Evolutionary conservation across 2,113 vertebrate genomes (phyloP).

Genomic region (Alligator mississippiensis): DNA sequence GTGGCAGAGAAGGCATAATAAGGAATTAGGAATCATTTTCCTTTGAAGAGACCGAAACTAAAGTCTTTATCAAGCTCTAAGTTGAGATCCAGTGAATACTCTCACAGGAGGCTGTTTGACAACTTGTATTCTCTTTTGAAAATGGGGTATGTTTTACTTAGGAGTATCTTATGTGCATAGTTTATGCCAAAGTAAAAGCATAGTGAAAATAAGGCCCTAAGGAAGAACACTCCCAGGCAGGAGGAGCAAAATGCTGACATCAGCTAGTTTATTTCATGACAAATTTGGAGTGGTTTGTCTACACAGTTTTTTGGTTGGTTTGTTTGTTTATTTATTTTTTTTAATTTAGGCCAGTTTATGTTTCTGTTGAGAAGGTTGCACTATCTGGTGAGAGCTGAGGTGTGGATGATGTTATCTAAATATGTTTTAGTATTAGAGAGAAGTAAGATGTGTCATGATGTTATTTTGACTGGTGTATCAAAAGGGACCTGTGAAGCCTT

Average conservation of each 20-base stretch:
- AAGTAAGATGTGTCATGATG: no score
- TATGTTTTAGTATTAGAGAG: no score
- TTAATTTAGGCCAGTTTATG: background rate
- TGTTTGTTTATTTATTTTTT: background rate
- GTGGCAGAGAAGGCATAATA: background rate
- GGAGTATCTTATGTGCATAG: background rate
- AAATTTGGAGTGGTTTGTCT: background rate
- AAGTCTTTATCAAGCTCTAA: background rate
- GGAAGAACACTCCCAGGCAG: background rate
- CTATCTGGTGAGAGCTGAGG: no score
- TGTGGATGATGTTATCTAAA: no score
- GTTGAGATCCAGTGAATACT: background rate
- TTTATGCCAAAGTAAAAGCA: background rate
- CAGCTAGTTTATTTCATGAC: background rate
- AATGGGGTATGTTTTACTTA: background rate
- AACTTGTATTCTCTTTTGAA: background rate
- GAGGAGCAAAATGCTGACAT: background rate
- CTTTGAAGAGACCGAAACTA: background rate
- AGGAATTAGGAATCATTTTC: background rate
- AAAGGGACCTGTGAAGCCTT: no score
- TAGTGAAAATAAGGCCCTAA: background rate
- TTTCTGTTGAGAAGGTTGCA: background rate
- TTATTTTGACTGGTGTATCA: no score
- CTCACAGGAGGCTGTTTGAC: background rate
- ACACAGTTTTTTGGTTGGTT: background rate